phyloP scores from a whole-genome alignment of 2,888 invertebrate genomes.

The Diloba caeruleocephala region DNA sequence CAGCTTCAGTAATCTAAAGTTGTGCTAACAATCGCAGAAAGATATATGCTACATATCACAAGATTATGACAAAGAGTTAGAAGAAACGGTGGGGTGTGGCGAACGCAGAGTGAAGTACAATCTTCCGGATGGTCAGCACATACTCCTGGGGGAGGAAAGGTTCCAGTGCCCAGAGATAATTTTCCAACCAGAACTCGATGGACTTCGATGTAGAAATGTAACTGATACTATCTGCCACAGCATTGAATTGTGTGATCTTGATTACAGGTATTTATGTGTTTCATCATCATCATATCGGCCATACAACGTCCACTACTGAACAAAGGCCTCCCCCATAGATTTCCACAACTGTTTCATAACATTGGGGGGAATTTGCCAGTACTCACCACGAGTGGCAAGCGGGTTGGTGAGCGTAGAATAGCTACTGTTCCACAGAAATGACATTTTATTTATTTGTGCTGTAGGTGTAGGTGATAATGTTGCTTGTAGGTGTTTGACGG shows the following conservation, averaged over 20 bases:
- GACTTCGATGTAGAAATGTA: slow-evolving; percentile 93
- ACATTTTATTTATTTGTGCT: too few relatives aligned
- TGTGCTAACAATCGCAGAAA: slow-evolving; percentile 59
- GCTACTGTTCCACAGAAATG: too few relatives aligned
- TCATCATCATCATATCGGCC: not conserved
- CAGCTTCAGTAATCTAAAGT: not conserved
- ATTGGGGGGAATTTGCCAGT: too few relatives aligned
- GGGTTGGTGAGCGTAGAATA: too few relatives aligned
- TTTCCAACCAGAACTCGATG: slow-evolving; percentile 94
- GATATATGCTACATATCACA: slow-evolving; percentile 70
- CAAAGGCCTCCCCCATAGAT: too few relatives aligned
- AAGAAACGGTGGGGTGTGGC: slow-evolving; percentile 89
- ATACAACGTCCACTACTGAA: too few relatives aligned
- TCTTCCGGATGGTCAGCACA: slow-evolving; percentile 94
- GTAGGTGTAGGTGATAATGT: too few relatives aligned
- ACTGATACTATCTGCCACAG: slow-evolving; percentile 91
- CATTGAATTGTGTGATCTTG: slow-evolving; percentile 90
- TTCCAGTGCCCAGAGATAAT: slow-evolving; percentile 95
- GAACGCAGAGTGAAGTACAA: slow-evolving; percentile 94
- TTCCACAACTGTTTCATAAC: too few relatives aligned
- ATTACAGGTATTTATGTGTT: slow-evolving; percentile 77
- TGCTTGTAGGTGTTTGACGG: too few relatives aligned
- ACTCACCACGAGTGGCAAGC: too few relatives aligned
- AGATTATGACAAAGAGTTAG: slow-evolving; percentile 63
- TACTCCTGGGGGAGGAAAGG: slow-evolving; percentile 94